phyloP scores from a whole-genome alignment of 2,113 vertebrate genomes.

The Oreochromis niloticus region DNA sequence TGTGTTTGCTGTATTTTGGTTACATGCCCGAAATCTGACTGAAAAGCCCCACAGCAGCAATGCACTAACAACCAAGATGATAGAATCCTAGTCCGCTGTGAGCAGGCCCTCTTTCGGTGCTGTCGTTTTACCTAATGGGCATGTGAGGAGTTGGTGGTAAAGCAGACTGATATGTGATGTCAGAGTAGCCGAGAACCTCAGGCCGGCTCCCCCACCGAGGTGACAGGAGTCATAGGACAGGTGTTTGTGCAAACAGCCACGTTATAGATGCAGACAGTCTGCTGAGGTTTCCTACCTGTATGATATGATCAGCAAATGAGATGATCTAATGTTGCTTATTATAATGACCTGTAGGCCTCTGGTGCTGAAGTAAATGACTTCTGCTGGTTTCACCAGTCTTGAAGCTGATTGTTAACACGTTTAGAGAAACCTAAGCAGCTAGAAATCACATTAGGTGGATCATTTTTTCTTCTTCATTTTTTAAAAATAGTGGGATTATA shows the following conservation, averaged over 20 bases:
- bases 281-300: background rate
- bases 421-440: background rate
- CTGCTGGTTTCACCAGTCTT: background rate
- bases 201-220: background rate
- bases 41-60: background rate
- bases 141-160: background rate
- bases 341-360: background rate
- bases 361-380: background rate
- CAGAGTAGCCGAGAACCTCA: background rate
- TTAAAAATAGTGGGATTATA: background rate
- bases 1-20: background rate
- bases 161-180: background rate
- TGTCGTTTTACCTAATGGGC: background rate
- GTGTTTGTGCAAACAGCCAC: background rate
- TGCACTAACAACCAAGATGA: background rate
- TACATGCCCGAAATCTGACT: background rate
- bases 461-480: background rate
- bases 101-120: background rate
- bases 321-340: background rate
- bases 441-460: background rate
- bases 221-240: background rate
- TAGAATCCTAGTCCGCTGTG: background rate
- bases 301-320: background rate
- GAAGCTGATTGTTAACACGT: background rate
- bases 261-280: background rate